Base-by-base conservation (phyloP, 64 coral and sea anemone genomes). In the Montipora cactus region DNA sequence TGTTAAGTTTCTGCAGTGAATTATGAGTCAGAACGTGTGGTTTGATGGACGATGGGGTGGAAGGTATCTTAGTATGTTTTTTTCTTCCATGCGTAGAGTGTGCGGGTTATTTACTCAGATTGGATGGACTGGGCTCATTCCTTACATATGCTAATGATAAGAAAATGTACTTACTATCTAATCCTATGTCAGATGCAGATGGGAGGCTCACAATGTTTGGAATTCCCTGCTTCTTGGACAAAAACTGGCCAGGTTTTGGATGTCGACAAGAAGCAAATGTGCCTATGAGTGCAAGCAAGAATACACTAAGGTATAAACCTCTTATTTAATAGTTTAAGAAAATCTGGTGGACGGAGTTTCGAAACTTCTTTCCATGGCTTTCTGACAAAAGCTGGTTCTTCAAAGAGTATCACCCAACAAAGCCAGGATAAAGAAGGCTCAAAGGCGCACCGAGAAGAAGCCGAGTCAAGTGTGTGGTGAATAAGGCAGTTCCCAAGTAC, bases 181-280 rank as follows among this genome's bases (percentile, higher is more conserved):
- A 7, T 5, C 28, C 82, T 25, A 85, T 49, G 64, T 51, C 8
- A 70, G 62, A 11, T 19, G 58, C 6, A 5, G 62, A 48, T 45
- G 62, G 62, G 18, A 2, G 18, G 45, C 2, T 10, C 7, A 85
- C 82, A 45, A 70, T 18, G 18, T 7, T 85, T 4, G 82, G 82
- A 49, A 85, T 85, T 46, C 45, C 45, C 44, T 85, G 16, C 44
- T 85, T 85, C 66, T 71, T 85, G 64, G 82, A 49, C 8, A 85
- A 8, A 49, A 85, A 85, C 44, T 85, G 82, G 45, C 82, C 82
- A 8, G 82, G 82, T 28, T 85, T 85, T 5, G 82, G 82, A 16
- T 85, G 82, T 47, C 82, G 62, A 46, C 82, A 85, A 10, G 82
- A 85, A 2, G 82, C 82, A 67, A 85, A 14, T 49, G 82, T 59